A percentile compares a stretch with the other conserved stretches of the same genome.
Conservation (phyloP, 2,888 invertebrate genomes). For the Ormyrus rosae region DNA sequence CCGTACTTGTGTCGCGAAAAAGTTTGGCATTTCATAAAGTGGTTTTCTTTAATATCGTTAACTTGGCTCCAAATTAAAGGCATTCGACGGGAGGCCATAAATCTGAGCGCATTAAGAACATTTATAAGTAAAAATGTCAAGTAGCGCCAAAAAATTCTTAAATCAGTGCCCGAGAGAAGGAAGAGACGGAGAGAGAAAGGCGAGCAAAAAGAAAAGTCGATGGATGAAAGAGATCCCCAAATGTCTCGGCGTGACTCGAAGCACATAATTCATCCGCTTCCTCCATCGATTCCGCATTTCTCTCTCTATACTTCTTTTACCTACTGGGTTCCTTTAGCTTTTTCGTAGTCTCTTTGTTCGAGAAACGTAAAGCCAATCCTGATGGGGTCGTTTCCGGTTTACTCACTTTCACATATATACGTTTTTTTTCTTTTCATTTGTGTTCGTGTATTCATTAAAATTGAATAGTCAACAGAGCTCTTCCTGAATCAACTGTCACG, state of each 20-base stretch:
- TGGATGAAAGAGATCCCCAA: background rate
- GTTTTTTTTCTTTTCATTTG: too few species aligned
- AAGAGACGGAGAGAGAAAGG: background rate
- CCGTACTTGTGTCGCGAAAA: too few species aligned
- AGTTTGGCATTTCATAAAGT: too few species aligned
- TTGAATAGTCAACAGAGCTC: too few species aligned
- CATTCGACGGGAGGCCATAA: conserved; percentile 11
- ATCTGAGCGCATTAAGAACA: conserved; percentile 27
- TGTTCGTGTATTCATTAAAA: too few species aligned
- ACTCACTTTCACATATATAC: too few species aligned
- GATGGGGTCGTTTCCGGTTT: conserved; percentile 15
- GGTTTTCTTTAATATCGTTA: background rate
- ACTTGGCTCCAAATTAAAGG: background rate
- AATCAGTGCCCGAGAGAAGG: conserved; percentile 10
- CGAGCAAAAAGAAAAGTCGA: background rate
- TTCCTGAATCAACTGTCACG: too few species aligned
- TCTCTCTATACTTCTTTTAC: conserved; percentile 1
- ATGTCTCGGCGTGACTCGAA: conserved; percentile 23
- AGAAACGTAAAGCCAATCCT: too few species aligned
- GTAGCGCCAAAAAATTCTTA: conserved; percentile 18
- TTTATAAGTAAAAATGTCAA: conserved; percentile 14
- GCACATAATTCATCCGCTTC: conserved; percentile 43
- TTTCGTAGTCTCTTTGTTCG: conserved; percentile 9
- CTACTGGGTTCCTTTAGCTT: background rate
- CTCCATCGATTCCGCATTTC: conserved; percentile 33